Evolutionary conservation across 1,140 invertebrate genomes (phyloP).

Genomic region (Leptopilina clavipes): DNA sequence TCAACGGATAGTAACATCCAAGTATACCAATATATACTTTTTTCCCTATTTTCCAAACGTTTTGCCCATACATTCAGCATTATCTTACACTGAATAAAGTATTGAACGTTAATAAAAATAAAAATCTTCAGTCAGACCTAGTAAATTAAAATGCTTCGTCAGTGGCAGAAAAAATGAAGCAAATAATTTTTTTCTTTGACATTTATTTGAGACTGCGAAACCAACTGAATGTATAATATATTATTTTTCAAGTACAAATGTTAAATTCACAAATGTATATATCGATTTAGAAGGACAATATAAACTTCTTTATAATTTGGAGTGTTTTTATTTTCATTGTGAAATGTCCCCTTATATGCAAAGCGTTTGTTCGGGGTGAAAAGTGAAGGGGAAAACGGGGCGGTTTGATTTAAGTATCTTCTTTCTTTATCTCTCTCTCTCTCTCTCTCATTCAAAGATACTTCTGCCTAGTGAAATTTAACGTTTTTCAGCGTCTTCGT

Average conservation of each 20-base stretch:
- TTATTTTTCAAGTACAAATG: background rate
- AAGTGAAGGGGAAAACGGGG: slow-evolving; percentile 16
- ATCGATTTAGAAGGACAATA: background rate
- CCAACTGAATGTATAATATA: background rate
- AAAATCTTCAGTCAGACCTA: too few species aligned
- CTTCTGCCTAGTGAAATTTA: slow-evolving; percentile 7
- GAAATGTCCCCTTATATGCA: background rate
- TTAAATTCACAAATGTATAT: background rate
- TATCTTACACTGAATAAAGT: too few species aligned
- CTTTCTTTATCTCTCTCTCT: too few species aligned
- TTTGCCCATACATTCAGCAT: too few species aligned
- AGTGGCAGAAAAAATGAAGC: background rate
- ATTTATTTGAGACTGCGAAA: too few species aligned
- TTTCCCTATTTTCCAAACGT: background rate
- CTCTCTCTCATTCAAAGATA: background rate
- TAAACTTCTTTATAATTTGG: background rate
- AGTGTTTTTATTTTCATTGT: slow-evolving; percentile 24
- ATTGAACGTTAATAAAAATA: too few species aligned
- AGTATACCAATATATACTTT: too few species aligned
- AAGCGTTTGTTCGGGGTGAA: slow-evolving; percentile 14
- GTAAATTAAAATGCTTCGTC: too few species aligned
- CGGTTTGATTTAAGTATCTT: slow-evolving; percentile 28
- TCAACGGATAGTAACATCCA: slow-evolving; percentile 2
- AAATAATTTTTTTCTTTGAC: too few species aligned
- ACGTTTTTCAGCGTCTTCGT: slow-evolving; percentile 12